Base-by-base conservation (phyloP, 2,888 invertebrate genomes). In the Ptychoptera albimana region DNA sequence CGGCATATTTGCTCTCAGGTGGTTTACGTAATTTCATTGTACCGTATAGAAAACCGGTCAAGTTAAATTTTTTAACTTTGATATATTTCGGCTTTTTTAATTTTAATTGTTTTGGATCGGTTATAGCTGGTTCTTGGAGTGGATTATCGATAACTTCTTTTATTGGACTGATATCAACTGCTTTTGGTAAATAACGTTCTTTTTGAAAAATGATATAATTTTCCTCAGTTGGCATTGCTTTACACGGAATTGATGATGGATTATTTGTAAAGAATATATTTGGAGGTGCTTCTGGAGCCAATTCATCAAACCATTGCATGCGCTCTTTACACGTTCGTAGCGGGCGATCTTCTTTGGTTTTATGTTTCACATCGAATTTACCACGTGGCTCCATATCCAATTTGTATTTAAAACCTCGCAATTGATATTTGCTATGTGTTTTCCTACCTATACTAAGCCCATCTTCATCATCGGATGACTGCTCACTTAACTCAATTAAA, bases 321-420 rank as follows among this genome's bases (percentile, higher is more conserved):
- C 63, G 55, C 1, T 60, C 61, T 2, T 56, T 53, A 16, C 63
- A 63, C 1, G 57, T 55, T 41, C 57, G 59, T 9, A 54, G 49
- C 2, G 56, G 55, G 2, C 55, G 56, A 10, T 54, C 53, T 1
- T 52, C 55, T 11, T 53, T 48, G 44, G 52, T 52, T 10, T 46
- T 16, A 31, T 58, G 55, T 14, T 50, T 52, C 14, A 54, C 54
- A 42, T 58, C 54, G 6, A 55, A 45, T 45, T 61, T 60, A 1
- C 63, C 63, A 1, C 62, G 55, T 14, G 62, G 39, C 2, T 58
- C 57, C 0, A 56, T 50, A 16, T 56, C 59, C 3, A 61, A 48
- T 48, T 59, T 60, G 42, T 55, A 63, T 23, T 60, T 61, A 39
- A 60, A 61, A 3, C 64, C 63, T 1, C 65, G 57, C n/a, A 64